Evolutionary conservation across 1,140 invertebrate species (phyloP), one percentile per base, ranked within the genome.

Genomic region (Rhyzopertha dominica): DNA sequence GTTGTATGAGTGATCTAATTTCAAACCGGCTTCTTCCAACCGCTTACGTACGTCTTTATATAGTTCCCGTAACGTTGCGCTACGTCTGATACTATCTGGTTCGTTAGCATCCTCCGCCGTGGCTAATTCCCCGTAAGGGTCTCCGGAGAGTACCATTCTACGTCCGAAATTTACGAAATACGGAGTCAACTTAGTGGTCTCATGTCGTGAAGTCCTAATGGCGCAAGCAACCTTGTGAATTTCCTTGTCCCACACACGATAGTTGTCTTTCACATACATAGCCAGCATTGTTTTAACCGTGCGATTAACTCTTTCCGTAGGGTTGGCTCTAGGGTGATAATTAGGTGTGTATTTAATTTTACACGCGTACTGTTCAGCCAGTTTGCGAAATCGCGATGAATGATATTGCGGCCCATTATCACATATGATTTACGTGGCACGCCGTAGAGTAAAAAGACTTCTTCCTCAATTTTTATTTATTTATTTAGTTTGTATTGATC

Each of bases 191-290:
- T 47, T 43, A 0, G 62, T 65, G 0, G 47, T 39, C 18, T 62
- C 58, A 40, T 62, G 49, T 0, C 41, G 40, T 1, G 54, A 44
- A 0, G 62, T 64, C 25, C 58, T 49, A 3, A 61, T 43, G 4
- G 61, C 63, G 25, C 53, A 53, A 0, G 36, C 51, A 17, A 59
- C 32, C 3, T 45, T 31, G 2, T 28, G 29, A 2, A 65, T 38
- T 42, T 56, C 17, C 16, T 43, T 43, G 30, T 61, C 59, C 63
- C 63, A 65, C 3, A 30, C 42, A 2, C 42, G 28, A 29, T 66
- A 61, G 23, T 61, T 53, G 9, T 60, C 48, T 7, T 51, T 14
- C 0, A 61, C 41, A 43, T 52, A 65, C 1, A 37, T 14, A 3
- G 39, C 9, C 9, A 65, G 39, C 41, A 58, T 50, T 4, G 51